Evolutionary conservation across 2,888 invertebrate genomes (phyloP), one percentile per base, ranked within the genome.

Genomic region (Elegia similella): DNA sequence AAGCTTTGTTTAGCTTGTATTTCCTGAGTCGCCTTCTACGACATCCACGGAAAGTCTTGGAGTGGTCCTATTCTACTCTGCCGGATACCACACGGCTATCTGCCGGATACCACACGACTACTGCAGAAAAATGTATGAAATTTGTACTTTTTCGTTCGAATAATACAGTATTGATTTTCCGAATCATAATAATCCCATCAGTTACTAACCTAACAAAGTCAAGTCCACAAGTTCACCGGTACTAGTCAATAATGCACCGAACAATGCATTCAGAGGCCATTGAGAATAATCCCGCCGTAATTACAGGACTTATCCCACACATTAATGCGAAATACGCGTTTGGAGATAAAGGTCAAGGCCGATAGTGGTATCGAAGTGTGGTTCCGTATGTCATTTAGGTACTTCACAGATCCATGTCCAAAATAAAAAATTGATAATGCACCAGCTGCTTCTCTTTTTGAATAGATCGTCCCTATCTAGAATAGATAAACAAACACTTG

Each of bases 261-360:
- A 32, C 52, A 54, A 54, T 54, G 43, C 54, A 42, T 13, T 10
- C 32, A 44, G 16, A 13, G 32, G 32, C 54, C 54, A 55, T 55
- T 44, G 32, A 54, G 13, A 57, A 46, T 52, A 52, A 57, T 57
- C 52, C 52, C 15, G 44, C 58, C 58, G 64, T 62, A 64, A 62
- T 62, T 42, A 56, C 29, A 30, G 65, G 63, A 55, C 59, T 69
- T 67, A 74, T 70, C 71, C 74, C 72, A 71, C 67, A 73, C 71
- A 73, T 76, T 74, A 77, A 75, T 74, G 72, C 67, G 78, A 79
- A 83, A 81, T 79, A 80, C 66, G 74, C 80, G 65, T 76, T 75
- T 69, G 74, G 74, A 73, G 71, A 72, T 70, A 65, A 23, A 43
- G 30, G 43, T 13, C n/a, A 30, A 7, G 17, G 12, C 29, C 13